Evolutionary conservation across 2,888 invertebrate species (phyloP), one percentile per base, ranked within the genome.

Genomic region (Alcis repandata): DNA sequence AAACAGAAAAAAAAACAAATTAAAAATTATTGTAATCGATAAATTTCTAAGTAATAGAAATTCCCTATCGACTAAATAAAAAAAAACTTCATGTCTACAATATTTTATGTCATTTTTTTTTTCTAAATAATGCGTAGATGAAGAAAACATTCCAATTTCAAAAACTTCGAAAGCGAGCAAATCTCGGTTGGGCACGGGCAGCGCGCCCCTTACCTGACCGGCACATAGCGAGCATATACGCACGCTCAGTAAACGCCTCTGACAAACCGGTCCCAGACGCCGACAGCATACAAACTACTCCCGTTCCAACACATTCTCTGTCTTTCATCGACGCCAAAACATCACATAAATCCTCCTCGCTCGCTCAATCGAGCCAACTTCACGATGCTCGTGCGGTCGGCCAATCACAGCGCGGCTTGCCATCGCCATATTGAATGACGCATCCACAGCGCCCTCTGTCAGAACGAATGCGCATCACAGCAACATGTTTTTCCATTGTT

Each of bases 341-440:
- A 88, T 86, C 88, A 85, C 88, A 92, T 93, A 92, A 91, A 89
- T 90, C 89, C 82, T 76, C 84, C 91, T 87, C 92, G 85, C 90
- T 92, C 91, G 74, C 85, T 81, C 89, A 81, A 73, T 73, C 79
- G 76, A 83, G 76, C 86, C 82, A 92, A 92, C 92, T 92, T 91
- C 91, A 89, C 74, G 71, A 68, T 85, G 79, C 74, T 85, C 82
- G 82, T 78, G 70, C 74, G 74, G 70, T 58, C 75, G 78, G 69
- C 93, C 91, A 91, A 92, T 92, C 76, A 82, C 69, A 76, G 82
- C 72, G 75, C 82, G 71, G 77, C 78, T 73, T 79, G 68, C 76
- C 85, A 89, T 90, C 92, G 94, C 94, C 94, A 94, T 93, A 89
- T 93, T 93, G 92, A 86, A 89, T 82, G 75, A 77, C 70, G 77